Evolutionary conservation across 1,140 invertebrate species (phyloP).

Genomic region (Megalonaias nervosa): DNA sequence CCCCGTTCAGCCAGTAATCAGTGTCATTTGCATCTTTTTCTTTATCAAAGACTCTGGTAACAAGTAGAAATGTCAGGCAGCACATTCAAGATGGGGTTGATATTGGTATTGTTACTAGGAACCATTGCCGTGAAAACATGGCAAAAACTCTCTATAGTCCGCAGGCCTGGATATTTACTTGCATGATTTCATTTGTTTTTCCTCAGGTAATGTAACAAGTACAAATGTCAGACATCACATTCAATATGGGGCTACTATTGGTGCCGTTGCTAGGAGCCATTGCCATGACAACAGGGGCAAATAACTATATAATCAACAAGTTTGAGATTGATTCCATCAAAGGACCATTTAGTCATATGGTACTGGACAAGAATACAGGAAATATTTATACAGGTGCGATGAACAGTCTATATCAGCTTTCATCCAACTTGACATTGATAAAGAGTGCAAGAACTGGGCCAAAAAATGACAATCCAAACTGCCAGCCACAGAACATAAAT

Average conservation of each 20-base stretch:
- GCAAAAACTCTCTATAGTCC: too few relatives aligned
- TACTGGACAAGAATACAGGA: conserved; percentile 93
- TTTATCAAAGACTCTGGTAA: too few relatives aligned
- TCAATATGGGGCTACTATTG: too few relatives aligned
- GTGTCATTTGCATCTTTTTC: too few relatives aligned
- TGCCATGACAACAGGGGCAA: conserved; percentile 1
- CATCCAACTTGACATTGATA: conserved; percentile 84
- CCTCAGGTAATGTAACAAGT: too few relatives aligned
- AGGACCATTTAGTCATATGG: conserved; percentile 82
- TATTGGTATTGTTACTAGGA: background rate
- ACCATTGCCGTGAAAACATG: background rate
- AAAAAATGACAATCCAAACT: conserved; percentile 89
- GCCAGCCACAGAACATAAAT: conserved; percentile 69
- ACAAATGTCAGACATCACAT: too few relatives aligned
- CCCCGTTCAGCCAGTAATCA: too few relatives aligned
- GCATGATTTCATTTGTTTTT: too few relatives aligned
- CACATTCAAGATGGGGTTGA: too few relatives aligned
- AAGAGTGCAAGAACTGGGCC: conserved; percentile 90
- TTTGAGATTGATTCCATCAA: conserved; percentile 21
- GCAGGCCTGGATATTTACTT: too few relatives aligned
- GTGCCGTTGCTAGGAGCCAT: background rate
- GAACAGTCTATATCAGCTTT: conserved; percentile 93
- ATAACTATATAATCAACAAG: conserved; percentile 2
- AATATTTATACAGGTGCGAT: conserved; percentile 94
- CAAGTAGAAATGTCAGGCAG: too few relatives aligned